Base-by-base conservation (phyloP, 2,113 vertebrate species). In the Octodon degus region DNA sequence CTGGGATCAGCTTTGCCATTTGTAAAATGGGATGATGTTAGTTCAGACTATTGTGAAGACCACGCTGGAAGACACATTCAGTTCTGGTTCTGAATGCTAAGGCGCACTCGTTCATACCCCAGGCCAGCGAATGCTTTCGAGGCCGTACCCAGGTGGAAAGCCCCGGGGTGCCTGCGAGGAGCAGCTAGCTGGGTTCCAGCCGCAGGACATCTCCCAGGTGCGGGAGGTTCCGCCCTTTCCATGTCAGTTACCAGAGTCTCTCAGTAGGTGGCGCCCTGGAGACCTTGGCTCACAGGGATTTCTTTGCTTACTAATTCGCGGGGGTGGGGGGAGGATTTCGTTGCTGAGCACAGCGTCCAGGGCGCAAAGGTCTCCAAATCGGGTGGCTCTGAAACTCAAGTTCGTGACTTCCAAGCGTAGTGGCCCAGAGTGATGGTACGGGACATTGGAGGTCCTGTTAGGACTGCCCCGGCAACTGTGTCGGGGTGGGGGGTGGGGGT, bases 221-320 rank as follows among this genome's bases (percentile, higher is more conserved):
- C 63, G 1, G 22, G 60, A 65, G 67, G 5, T 7, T 20, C 7
- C 6, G 6, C 55, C 7, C 0, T 25, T 43, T 50, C n/a, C 86
- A 72, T 2, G 1, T 7, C n/a, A 43, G 58, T 50, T 55, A 12
- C 63, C 55, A 34, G 70, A 37, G 80, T 90, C 50, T 16, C 40
- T 76, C 89, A 65, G 82, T 55, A 97, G 96, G 34, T 55, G 96
- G 89, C 16, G 14, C 77, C 22, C 68, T 74, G 55, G 74, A 94
- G 93, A 92, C 22, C 93, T 60, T 40, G 2, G 2, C 4, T 5
- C 67, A 6, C 1, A 3, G 0, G 25, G 50, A 60, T 62, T 17
- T 2, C 13, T 27, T 70, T 7, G 2, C 1, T 43, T 32, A 11
- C 7, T 47, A 30, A 13, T 27, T 8, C 3, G 27, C 0, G 20